phyloP scores from a whole-genome alignment of 2,888 invertebrate species.

The Rhagonycha fulva region DNA sequence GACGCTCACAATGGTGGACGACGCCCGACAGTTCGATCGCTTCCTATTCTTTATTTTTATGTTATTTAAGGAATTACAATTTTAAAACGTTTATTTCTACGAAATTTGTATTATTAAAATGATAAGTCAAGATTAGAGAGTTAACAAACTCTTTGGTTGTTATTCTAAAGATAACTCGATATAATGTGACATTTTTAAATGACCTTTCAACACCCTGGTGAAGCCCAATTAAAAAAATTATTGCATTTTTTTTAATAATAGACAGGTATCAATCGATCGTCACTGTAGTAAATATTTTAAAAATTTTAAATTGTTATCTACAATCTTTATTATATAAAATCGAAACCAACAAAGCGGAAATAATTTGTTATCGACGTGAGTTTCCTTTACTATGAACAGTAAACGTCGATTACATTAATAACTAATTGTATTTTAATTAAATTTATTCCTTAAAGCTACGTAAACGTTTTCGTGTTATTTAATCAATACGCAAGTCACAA shows the following conservation, averaged over 20 bases:
- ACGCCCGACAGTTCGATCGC: constrained; percentile 39
- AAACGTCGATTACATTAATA: neutral
- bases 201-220: neutral
- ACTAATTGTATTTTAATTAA: neutral
- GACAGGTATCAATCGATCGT: neutral
- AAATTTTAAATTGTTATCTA: neutral
- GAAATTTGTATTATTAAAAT: neutral
- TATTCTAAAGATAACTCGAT: neutral
- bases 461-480: neutral
- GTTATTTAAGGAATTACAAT: neutral
- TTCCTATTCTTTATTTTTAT: neutral
- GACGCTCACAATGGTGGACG: constrained; percentile 43
- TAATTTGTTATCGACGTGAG: neutral
- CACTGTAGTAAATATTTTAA: neutral
- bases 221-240: neutral
- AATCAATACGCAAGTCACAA: neutral
- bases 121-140: neutral
- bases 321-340: neutral
- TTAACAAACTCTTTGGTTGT: neutral
- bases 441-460: neutral
- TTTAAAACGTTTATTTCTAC: neutral
- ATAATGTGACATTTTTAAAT: neutral
- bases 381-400: neutral
- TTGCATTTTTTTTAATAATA: neutral
- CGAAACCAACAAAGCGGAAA: neutral